Evolutionary conservation across 2,113 vertebrate genomes (phyloP).

Genomic region (Nymphicus hollandicus): DNA sequence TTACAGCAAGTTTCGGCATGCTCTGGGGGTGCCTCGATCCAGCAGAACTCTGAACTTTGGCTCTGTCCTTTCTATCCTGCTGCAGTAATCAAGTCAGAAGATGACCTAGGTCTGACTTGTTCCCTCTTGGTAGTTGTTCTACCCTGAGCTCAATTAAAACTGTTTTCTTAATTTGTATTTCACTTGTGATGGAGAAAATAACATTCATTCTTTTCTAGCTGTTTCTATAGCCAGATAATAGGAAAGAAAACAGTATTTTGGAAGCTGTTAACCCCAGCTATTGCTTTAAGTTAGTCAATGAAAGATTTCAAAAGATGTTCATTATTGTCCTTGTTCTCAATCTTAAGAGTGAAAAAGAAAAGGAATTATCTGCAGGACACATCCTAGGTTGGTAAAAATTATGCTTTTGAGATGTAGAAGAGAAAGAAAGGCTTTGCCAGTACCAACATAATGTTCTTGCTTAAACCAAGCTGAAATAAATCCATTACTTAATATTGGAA

Average conservation of each 20-base stretch:
- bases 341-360: background rate
- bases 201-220: background rate
- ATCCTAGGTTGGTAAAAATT: background rate
- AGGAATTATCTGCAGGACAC: background rate
- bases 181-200: background rate
- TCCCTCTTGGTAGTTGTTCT: background rate
- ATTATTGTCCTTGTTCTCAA: background rate
- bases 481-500: constrained; percentile 14
- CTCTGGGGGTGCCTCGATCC: background rate
- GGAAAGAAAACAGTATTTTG: background rate
- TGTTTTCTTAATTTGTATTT: background rate
- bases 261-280: background rate
- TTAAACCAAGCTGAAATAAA: constrained; percentile 55
- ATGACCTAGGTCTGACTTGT: background rate
- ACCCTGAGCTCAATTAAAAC: background rate
- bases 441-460: constrained; percentile 9
- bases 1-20: background rate
- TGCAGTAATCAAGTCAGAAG: background rate
- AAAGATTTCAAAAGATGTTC: background rate
- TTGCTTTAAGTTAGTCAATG: background rate
- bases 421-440: background rate
- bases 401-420: background rate
- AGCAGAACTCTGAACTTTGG: background rate
- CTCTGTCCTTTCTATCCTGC: background rate
- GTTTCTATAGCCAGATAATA: background rate